Evolutionary conservation across 2,888 invertebrate species (phyloP).

Genomic region (Podabrus alpinus): DNA sequence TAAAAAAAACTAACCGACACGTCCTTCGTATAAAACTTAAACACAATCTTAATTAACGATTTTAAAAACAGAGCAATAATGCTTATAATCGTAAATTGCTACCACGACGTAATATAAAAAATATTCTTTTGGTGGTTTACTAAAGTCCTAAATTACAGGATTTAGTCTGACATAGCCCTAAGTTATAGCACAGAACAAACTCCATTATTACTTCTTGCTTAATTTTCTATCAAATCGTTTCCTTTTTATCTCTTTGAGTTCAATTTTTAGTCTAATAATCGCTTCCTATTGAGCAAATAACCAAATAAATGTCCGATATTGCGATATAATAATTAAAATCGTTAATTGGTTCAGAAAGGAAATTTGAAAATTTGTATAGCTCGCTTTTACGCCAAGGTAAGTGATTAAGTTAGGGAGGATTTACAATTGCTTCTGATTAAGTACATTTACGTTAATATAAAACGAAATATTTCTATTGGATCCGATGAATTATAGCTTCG

Average conservation of each 20-base stretch:
- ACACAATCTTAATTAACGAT: not conserved
- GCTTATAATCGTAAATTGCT: not conserved
- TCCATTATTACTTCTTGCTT: not conserved
- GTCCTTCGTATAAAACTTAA: not conserved
- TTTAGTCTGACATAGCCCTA: not conserved
- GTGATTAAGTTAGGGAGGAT: not conserved
- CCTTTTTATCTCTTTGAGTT: not conserved
- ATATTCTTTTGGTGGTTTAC: not conserved
- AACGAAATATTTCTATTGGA: too few relatives aligned
- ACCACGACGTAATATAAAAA: not conserved
- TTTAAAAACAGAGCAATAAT: not conserved
- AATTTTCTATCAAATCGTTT: not conserved
- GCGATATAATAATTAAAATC: not conserved
- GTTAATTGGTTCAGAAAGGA: not conserved
- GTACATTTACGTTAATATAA: too few relatives aligned
- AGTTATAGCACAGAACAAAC: not conserved
- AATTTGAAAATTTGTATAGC: not conserved
- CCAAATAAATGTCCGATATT: not conserved
- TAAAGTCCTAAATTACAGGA: not conserved
- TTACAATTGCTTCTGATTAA: not conserved
- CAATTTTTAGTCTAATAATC: not conserved
- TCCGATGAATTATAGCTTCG: too few relatives aligned
- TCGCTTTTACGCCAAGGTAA: not conserved
- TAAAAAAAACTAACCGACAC: not conserved
- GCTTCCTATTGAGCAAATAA: not conserved